Evolutionary conservation across 2,797 vertebrate genomes (phyloP).

Genomic region (Mastacembelus armatus): DNA sequence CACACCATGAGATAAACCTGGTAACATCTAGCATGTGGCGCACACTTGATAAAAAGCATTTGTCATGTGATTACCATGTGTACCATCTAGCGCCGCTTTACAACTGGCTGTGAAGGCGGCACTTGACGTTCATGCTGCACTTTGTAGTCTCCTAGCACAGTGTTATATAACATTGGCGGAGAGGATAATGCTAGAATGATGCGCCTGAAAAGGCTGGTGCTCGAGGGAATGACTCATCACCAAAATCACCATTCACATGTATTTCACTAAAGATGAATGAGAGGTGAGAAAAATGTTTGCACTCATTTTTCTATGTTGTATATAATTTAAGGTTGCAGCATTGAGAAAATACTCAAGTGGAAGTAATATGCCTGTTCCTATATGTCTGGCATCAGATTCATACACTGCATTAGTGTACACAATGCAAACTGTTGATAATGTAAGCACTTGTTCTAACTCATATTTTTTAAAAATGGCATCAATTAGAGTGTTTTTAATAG

Average conservation of each 20-base stretch:
- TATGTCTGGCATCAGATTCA: background rate
- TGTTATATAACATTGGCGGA: slow-evolving; percentile 46
- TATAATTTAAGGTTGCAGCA: background rate
- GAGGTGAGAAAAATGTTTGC: slow-evolving; percentile 18
- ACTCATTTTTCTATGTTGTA: background rate
- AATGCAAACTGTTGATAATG: too few species aligned
- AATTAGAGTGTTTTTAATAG: too few species aligned
- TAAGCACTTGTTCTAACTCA: too few species aligned
- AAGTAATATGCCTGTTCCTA: background rate
- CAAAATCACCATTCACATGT: slow-evolving; percentile 22
- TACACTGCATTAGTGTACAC: too few species aligned
- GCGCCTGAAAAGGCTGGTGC: slow-evolving; percentile 34
- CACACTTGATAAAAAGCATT: slow-evolving; percentile 18
- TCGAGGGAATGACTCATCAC: slow-evolving; percentile 45
- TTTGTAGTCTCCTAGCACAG: slow-evolving; percentile 27
- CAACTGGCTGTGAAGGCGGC: slow-evolving; percentile 18
- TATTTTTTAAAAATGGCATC: too few species aligned
- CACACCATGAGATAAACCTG: slow-evolving; percentile 15
- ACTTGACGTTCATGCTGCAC: slow-evolving; percentile 34
- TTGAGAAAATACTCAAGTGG: background rate
- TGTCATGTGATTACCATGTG: slow-evolving; percentile 29
- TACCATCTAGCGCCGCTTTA: slow-evolving; percentile 10
- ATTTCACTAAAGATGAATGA: slow-evolving; percentile 17
- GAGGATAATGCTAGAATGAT: slow-evolving; percentile 45
- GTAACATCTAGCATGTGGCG: slow-evolving; percentile 1